Conservation (phyloP, 2,113 vertebrate genomes). For the Brachirus orientalis region DNA sequence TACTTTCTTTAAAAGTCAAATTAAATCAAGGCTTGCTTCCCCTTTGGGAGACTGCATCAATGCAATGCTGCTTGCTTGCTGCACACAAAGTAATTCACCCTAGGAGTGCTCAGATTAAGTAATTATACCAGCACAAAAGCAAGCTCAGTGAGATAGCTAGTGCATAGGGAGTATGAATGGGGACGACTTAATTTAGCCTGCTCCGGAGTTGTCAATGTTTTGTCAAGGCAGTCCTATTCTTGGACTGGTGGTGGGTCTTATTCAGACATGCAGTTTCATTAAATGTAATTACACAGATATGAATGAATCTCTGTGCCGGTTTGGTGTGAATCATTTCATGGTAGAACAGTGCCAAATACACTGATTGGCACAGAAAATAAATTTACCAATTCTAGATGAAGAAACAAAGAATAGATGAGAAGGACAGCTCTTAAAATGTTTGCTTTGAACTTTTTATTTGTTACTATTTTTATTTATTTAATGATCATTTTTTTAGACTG, state of each 20-base stretch:
- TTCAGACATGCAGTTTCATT: constrained; percentile 66
- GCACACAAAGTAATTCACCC: constrained; percentile 67
- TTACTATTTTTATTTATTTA: too few species aligned
- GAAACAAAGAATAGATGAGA: too few species aligned
- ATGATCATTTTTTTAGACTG: too few species aligned
- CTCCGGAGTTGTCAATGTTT: constrained; percentile 73
- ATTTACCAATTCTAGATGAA: constrained; percentile 2
- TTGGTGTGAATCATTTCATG: constrained; percentile 55
- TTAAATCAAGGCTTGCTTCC: constrained; percentile 53
- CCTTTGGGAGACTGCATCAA: constrained; percentile 57
- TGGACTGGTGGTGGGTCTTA: constrained; percentile 56
- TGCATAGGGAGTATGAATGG: constrained; percentile 72
- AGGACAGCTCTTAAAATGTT: too few species aligned
- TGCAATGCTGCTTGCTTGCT: constrained; percentile 50
- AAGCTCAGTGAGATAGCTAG: constrained; percentile 67
- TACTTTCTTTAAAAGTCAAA: constrained; percentile 54
- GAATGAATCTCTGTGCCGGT: constrained; percentile 59
- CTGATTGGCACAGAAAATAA: constrained; percentile 29
- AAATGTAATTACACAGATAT: constrained; percentile 77
- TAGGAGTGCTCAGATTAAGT: constrained; percentile 74
- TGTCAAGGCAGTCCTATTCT: constrained; percentile 70
- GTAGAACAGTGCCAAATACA: constrained; percentile 35
- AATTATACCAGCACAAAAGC: constrained; percentile 75
- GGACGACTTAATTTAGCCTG: constrained; percentile 71
- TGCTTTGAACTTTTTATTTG: too few species aligned